Percentiles rank a stretch among this genome's conserved stretches.
These are phyloP conservation scores for Podiceps cristatus DNA, from an alignment of 2,113 vertebrate genomes.

Conservation along the genomic window DNA sequence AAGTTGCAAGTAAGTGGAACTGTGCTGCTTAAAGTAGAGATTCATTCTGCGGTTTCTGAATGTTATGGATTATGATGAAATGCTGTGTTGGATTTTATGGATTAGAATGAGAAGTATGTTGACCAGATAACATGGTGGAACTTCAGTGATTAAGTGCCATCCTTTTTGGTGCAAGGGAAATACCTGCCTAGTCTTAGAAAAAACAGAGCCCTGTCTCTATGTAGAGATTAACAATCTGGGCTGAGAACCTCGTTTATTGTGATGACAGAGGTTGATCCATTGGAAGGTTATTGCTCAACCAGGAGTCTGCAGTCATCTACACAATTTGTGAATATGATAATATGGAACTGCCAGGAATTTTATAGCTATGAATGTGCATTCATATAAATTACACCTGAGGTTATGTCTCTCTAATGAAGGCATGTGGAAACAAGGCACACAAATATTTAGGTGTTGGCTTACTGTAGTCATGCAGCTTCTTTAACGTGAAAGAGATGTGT, in stretches of 20 bases:
- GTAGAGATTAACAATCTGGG: background rate
- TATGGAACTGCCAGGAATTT: conserved; percentile 14
- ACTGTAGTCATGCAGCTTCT: conserved; percentile 55
- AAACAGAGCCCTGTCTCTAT: background rate
- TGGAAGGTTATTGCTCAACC: background rate
- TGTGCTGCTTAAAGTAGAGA: background rate
- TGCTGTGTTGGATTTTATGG: background rate
- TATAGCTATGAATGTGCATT: conserved; percentile 28
- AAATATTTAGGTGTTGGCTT: conserved; percentile 73
- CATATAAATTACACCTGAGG: conserved; percentile 64
- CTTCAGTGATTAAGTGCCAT: background rate
- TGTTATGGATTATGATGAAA: background rate
- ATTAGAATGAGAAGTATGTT: background rate
- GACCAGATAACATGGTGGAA: background rate
- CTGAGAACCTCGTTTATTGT: background rate
- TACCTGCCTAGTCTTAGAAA: background rate
- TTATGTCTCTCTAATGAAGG: conserved; percentile 33
- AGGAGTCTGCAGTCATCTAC: background rate
- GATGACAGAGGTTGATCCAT: conserved; percentile 4
- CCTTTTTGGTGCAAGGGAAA: background rate
- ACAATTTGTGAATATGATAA: background rate
- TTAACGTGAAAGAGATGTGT: background rate
- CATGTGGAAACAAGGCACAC: conserved; percentile 71
- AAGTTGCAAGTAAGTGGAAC: background rate
- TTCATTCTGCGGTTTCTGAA: background rate